Base-by-base conservation (phyloP, 2,888 invertebrate genomes). In the Cryptus viduatorius region DNA sequence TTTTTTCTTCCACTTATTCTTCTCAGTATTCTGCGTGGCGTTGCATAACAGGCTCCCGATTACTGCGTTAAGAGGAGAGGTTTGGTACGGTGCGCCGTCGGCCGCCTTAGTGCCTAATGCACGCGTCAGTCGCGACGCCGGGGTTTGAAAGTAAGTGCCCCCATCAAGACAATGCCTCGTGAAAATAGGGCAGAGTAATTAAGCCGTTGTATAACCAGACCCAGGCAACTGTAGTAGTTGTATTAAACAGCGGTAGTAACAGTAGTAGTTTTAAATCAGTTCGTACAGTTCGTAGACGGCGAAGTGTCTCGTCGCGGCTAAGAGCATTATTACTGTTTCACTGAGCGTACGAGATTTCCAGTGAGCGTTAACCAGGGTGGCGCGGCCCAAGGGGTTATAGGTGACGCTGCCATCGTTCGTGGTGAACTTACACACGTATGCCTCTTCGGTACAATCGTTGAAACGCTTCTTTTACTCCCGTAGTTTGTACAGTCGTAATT, bases 131-230 rank as follows among this genome's bases (percentile, higher is more conserved):
- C 86, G 87, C 85, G 87, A 86, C 83, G 87, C 86, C 83, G 67
- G 88, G 87, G 91, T 90, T 91, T 87, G 92, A 92, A 92, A 92
- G 92, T 92, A 88, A 91, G 88, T 89, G 89, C 90, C 37, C 90
- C 88, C 91, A 88, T 89, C 91, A 89, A 92, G 92, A 93, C 93
- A 93, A 93, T 93, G 90, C 91, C 89, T 89, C 90, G 89, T 88
- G 91, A 91, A 93, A 93, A 92, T 92, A 90, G 93, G 93, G 89
- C 93, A 93, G 89, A 91, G 92, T 92, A 93, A 93, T 93, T 93
- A 93, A 93, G 90, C 87, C 88, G 90, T 93, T 93, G 92, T 93
- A 93, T 93, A 93, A 93, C 89, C 87, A 88, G 89, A 89, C 89
- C 89, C 89, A 83, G 77, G 48, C 61, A 50, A 53, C 69, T 53